Evolutionary conservation across 2,113 vertebrate genomes (phyloP), one percentile per base, ranked within the genome.

Genomic region (Drymodes brunneopygia): DNA sequence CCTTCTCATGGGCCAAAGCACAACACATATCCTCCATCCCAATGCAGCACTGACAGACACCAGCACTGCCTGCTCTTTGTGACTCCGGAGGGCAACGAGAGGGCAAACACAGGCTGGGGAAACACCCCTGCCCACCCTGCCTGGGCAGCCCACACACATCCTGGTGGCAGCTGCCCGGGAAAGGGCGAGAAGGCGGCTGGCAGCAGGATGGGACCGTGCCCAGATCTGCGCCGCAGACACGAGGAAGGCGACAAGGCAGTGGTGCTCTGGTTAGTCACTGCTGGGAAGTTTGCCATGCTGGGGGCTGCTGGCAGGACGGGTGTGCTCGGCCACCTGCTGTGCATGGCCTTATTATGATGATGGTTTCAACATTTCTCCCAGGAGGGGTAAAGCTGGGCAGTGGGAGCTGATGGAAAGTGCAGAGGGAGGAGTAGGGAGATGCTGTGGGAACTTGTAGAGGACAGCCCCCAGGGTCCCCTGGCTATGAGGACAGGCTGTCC

Each of bases 161-260:
- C 28, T 0, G 1, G 33, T 0, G 9, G 47, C 65, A 83, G 45
- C 65, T 8, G 0, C 64, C 22, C 0, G 0, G 53, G 50, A 31
- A 70, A 53, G 20, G 16, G 33, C 0, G 4, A 33, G 56, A 45
- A 47, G 51, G 69, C 7, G 64, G 42, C 62, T 72, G 88, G 10
- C 71, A 54, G 79, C 35, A 8, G 64, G 82, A 56, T 48, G 92
- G 82, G 92, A 40, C 23, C 1, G 3, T 86, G 82, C 60, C 94
- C 90, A 62, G 71, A 38, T 40, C 78, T 0, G 7, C 1, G 47
- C 47, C 0, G 0, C 4, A 72, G 87, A 29, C 66, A 36, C 0
- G 2, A 69, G 92, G 81, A 86, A 70, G 79, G 89, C 6, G 7
- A 6, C 67, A n/a, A 13, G 6, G n/a, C 81, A 48, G 35, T 0